phyloP scores from a whole-genome alignment of 2,888 invertebrate species.

The Arge pagana region DNA sequence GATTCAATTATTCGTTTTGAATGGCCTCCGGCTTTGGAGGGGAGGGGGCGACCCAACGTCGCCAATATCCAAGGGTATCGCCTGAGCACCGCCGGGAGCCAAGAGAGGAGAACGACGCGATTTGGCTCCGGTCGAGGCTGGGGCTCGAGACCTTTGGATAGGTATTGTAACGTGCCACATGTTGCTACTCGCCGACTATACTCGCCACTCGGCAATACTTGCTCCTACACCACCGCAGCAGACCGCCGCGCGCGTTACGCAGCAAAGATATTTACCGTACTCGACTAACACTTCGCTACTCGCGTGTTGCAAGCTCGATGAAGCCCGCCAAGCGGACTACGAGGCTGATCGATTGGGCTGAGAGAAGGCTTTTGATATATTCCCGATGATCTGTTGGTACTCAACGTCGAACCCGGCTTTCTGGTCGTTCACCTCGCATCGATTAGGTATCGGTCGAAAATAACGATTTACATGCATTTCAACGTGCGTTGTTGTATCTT shows the following conservation, averaged over 20 bases:
- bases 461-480: no score
- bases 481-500: no score
- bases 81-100: constrained; percentile 3
- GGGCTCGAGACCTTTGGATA: constrained; percentile 29
- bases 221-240: not conserved
- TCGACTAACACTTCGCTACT: constrained; percentile 2
- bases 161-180: constrained; percentile 46
- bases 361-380: no score
- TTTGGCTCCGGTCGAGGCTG: constrained; percentile 20
- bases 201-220: not conserved
- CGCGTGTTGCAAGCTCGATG: no score
- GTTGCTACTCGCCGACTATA: constrained; percentile 37
- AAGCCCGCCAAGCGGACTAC: no score
- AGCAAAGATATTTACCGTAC: constrained; percentile 14
- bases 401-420: no score
- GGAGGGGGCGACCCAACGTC: not conserved
- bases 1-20: constrained; percentile 15
- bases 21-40: not conserved
- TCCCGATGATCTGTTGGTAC: no score
- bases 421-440: no score
- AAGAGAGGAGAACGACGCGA: not conserved
- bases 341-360: no score
- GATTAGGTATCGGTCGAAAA: no score
- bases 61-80: constrained; percentile 1
- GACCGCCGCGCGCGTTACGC: not conserved